Base-by-base conservation (phyloP, 64 coral and sea anemone genomes). In the Actinia tenebrosa region DNA sequence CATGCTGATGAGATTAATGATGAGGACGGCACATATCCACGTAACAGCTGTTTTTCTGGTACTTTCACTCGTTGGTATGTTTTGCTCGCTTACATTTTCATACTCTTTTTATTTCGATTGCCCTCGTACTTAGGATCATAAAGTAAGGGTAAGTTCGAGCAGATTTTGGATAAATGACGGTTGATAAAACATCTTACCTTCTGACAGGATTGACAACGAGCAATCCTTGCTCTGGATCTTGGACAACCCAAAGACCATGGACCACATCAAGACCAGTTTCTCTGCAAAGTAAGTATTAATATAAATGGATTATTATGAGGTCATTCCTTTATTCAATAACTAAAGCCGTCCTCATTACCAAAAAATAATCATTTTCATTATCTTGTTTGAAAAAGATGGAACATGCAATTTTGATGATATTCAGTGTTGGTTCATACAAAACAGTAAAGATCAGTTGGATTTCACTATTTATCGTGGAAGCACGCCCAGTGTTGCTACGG, bases 331-430 rank as follows among this genome's bases (percentile, higher is more conserved):
- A 50, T 50, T 50, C 30, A 0, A 37, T 37, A 37, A 37, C 30
- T 37, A 37, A 37, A 37, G 30, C 30, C 30, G 30, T 37, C 30
- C 30, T 11, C 53, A 6, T 55, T 55, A 55, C 11, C 11, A 58
- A 11, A 58, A 58, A 11, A 16, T 7, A 11, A 10, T 58, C 5
- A 16, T 58, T 58, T 13, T 58, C 10, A 14, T 10, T 58, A 58
- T 58, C 56, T 58, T 58, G 62, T 64, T 64, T 64, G 62, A 64
- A 64, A 64, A 26, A 93, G 83, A 59, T 37, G 77, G 52, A 16
- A 81, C 71, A 26, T 93, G 91, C 45, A 89, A 84, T 69, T 93
- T 93, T 46, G 91, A 93, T 17, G 5, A 44, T 15, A 17, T 55
- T 22, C 44, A 44, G 8, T 92, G 91, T 23, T 3, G 44, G 5